A percentile compares a stretch with the other conserved stretches of the same genome.
These are phyloP conservation scores for Chaetophractus vellerosus DNA, from an alignment of 2,797 vertebrate genomes.

Conservation along the genomic window DNA sequence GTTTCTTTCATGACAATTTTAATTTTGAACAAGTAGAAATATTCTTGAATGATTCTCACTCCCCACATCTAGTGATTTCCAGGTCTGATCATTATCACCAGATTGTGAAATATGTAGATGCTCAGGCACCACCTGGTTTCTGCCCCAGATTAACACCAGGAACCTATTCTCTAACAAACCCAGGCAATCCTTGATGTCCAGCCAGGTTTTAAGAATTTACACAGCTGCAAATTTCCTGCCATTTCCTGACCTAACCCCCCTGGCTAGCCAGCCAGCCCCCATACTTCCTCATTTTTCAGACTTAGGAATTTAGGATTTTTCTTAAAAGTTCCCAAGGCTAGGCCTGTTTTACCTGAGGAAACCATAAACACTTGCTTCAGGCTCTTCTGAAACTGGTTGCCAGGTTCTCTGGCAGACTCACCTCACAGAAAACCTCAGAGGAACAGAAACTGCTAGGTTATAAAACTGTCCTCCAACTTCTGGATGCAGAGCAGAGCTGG, in stretches of 20 bases:
- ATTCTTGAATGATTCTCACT: not conserved
- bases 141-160: not conserved
- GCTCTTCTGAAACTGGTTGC: not conserved
- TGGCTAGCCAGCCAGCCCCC: not conserved
- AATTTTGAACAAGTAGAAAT: conserved; percentile 40
- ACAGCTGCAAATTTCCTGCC: not conserved
- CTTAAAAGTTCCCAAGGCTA: not conserved
- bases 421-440: not conserved
- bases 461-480: not conserved
- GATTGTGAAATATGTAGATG: not conserved
- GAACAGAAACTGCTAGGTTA: not conserved
- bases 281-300: conserved; percentile 20
- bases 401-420: not conserved
- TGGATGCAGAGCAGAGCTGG: not conserved
- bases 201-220: not conserved
- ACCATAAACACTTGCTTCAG: not conserved
- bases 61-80: not conserved
- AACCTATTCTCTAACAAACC: not conserved
- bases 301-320: not conserved
- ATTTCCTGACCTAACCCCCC: not conserved
- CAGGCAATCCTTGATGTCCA: not conserved
- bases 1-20: not conserved
- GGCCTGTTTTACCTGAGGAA: conserved; percentile 4
- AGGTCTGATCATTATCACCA: not conserved
- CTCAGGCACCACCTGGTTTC: not conserved